phyloP scores from a whole-genome alignment of 2,888 invertebrate genomes.

The Melanostoma scalare region DNA sequence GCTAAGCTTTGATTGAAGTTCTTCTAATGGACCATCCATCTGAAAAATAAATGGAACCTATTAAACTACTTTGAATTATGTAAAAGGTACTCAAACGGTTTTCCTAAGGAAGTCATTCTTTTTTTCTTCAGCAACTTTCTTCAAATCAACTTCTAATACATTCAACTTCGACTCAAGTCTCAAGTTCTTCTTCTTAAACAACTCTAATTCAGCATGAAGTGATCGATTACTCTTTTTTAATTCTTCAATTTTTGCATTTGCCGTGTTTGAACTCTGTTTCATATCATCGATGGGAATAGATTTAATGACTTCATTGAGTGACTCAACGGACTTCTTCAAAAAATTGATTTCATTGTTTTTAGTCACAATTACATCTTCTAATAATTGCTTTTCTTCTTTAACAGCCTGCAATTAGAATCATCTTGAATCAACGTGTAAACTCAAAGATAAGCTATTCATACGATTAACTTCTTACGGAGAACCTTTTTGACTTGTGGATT shows the following conservation, averaged over 20 bases:
- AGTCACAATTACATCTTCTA: conserved; percentile 76
- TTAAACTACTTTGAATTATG: background rate
- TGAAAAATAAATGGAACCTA: background rate
- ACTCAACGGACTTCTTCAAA: conserved; percentile 78
- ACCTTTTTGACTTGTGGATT: conserved; percentile 71
- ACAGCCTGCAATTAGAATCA: conserved; percentile 64
- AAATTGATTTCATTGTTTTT: conserved; percentile 78
- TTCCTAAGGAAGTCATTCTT: background rate
- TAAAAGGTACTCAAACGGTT: conserved; percentile 4
- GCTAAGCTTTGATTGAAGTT: conserved; percentile 83
- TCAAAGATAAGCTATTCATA: background rate
- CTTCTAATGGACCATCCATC: conserved; percentile 80
- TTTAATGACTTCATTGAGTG: conserved; percentile 79
- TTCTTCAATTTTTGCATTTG: conserved; percentile 78
- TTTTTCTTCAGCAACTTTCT: conserved; percentile 15
- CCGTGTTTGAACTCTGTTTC: conserved; percentile 78
- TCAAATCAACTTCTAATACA: conserved; percentile 68
- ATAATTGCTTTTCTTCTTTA: conserved; percentile 76
- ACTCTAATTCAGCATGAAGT: conserved; percentile 78
- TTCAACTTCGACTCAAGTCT: conserved; percentile 76
- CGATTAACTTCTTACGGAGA: conserved; percentile 76
- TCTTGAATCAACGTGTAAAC: background rate
- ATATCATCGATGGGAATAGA: conserved; percentile 79
- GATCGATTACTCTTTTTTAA: conserved; percentile 80
- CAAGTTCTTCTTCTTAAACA: conserved; percentile 75